Conservation (phyloP, 2,797 vertebrate genomes). For the Hydrophis major region DNA sequence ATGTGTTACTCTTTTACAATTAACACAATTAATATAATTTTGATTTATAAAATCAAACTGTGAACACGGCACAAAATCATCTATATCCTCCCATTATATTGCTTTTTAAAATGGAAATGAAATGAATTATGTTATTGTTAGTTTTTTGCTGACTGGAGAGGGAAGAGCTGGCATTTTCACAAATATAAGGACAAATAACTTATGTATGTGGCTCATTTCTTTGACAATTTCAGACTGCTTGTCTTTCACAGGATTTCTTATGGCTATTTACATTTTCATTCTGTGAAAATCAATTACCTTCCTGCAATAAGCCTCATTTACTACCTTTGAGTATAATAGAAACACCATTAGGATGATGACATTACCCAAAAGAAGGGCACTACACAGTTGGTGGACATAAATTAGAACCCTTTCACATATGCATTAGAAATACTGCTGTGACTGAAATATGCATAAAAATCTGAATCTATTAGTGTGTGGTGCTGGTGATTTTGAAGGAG, state of each 20-base stretch:
- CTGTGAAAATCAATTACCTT: conserved; percentile 87
- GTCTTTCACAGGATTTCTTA: conserved; percentile 79
- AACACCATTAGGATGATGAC: conserved; percentile 96
- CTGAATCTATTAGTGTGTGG: conserved; percentile 76
- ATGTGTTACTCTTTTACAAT: conserved; percentile 49
- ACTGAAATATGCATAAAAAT: conserved; percentile 86
- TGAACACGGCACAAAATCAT: conserved; percentile 65
- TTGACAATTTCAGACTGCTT: conserved; percentile 73
- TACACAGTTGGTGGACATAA: conserved; percentile 95
- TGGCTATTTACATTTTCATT: conserved; percentile 84
- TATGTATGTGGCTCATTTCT: conserved; percentile 68
- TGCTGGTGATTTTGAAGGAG: conserved; percentile 71
- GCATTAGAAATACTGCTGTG: conserved; percentile 93
- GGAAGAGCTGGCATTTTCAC: conserved; percentile 51
- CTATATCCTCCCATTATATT: conserved; percentile 64
- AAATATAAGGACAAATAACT: conserved; percentile 69
- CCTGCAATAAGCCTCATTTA: conserved; percentile 92
- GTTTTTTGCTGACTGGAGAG: conserved; percentile 51
- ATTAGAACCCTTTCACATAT: conserved; percentile 85
- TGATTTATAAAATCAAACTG: conserved; percentile 5
- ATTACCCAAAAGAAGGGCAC: conserved; percentile 93
- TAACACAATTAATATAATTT: background rate
- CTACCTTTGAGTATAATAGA: conserved; percentile 96
- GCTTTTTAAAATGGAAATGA: conserved; percentile 67
- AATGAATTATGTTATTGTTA: conserved; percentile 64